Evolutionary conservation across 2,888 invertebrate species (phyloP).

Genomic region (Lydus trimaculatus): DNA sequence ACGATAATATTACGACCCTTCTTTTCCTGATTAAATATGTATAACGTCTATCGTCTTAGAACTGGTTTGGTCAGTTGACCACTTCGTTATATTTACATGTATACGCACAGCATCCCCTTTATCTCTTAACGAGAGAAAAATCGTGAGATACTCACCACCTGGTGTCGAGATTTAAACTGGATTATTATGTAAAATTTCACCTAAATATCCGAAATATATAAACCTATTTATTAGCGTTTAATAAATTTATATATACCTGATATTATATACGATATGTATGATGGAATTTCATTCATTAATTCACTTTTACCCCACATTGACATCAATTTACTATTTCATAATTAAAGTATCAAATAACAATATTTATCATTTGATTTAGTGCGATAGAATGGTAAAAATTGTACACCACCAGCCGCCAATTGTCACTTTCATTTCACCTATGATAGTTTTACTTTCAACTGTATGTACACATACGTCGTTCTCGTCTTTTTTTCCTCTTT

Average conservation of each 20-base stretch:
- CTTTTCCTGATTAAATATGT: slow-evolving; percentile 3
- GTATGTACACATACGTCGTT: neutral
- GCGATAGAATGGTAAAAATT: slow-evolving; percentile 29
- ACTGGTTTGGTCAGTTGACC: slow-evolving; percentile 3
- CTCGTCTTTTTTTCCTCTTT: neutral
- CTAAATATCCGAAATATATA: neutral
- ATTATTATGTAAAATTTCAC: neutral
- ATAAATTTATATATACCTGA: neutral
- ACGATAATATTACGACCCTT: slow-evolving; percentile 15
- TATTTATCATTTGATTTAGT: slow-evolving; percentile 30
- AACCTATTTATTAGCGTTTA: neutral
- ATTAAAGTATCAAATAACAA: slow-evolving; percentile 33
- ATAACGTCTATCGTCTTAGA: slow-evolving; percentile 4
- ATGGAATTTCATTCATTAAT: slow-evolving; percentile 33
- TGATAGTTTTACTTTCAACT: neutral
- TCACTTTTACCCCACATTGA: slow-evolving; percentile 33
- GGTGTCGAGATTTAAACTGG: neutral
- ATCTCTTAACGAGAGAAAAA: neutral
- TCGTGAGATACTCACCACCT: neutral
- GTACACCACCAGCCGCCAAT: slow-evolving; percentile 12
- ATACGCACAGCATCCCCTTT: neutral
- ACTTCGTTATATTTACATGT: neutral
- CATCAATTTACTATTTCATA: slow-evolving; percentile 30
- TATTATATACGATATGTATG: slow-evolving; percentile 16
- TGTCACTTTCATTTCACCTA: slow-evolving; percentile 15